Percentiles rank a stretch among this genome's conserved stretches.
These are phyloP conservation scores for Stenopsyche tienmushanensis DNA, from an alignment of 1,140 invertebrate genomes.

Conservation along the genomic window DNA sequence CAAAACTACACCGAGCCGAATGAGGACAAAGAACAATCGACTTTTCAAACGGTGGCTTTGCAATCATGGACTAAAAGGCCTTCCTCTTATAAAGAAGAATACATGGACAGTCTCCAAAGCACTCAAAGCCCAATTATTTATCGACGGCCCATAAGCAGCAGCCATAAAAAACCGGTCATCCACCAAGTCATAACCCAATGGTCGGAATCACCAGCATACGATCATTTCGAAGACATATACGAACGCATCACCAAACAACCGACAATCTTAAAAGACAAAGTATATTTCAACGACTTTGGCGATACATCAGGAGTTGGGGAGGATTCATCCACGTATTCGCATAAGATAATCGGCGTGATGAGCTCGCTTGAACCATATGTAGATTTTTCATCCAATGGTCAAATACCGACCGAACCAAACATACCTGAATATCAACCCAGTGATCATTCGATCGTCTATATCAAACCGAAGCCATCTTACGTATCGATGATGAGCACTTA, in stretches of 20 bases:
- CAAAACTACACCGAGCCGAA: constrained; percentile 15
- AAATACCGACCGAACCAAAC: not conserved
- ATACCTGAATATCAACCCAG: not conserved
- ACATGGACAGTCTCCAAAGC: not conserved
- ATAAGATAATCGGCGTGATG: constrained; percentile 1
- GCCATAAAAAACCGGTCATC: constrained; percentile 31
- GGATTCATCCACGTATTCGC: not conserved
- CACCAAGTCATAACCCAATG: constrained; percentile 33
- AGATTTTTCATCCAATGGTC: constrained; percentile 14
- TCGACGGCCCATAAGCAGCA: constrained; percentile 15
- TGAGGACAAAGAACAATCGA: not conserved
- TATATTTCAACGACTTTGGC: constrained; percentile 13
- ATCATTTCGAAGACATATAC: too few species aligned
- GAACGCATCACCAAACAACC: not conserved
- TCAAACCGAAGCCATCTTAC: constrained; percentile 22
- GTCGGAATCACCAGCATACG: constrained; percentile 28
- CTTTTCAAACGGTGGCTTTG: not conserved
- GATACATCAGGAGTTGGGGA: not conserved
- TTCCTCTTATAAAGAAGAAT: not conserved
- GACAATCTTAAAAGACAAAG: not conserved
- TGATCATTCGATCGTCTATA: constrained; percentile 16
- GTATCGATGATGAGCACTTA: not conserved
- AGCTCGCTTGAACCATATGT: constrained; percentile 13
- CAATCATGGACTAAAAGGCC: not conserved
- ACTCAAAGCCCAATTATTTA: not conserved